Evolutionary conservation across 1,140 invertebrate species (phyloP).

Genomic region (Drosophila orosa): DNA sequence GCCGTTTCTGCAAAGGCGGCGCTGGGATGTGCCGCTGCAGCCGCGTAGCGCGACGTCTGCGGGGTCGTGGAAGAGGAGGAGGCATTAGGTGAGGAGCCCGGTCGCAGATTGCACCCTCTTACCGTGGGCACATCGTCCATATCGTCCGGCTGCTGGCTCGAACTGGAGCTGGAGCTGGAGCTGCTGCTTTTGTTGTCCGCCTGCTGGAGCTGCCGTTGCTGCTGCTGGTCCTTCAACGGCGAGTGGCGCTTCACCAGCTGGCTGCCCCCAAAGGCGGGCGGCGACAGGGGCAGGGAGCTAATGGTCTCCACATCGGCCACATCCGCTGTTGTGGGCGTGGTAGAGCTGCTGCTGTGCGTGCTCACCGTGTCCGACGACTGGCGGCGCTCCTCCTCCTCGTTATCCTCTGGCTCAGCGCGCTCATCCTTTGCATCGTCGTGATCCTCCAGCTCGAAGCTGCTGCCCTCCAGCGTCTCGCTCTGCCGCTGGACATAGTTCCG

Average conservation of each 20-base stretch:
- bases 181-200: conserved; percentile 25
- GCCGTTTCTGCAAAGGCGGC: conserved; percentile 64
- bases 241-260: conserved; percentile 52
- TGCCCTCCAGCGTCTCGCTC: conserved; percentile 43
- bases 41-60: conserved; percentile 68
- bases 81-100: conserved; percentile 22
- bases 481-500: conserved; percentile 52
- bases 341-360: conserved; percentile 72
- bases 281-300: conserved; percentile 61
- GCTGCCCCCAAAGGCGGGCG: conserved; percentile 32
- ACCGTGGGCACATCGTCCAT: conserved; percentile 70
- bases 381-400: conserved; percentile 23
- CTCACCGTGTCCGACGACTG: conserved; percentile 67
- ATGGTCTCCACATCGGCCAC: conserved; percentile 74
- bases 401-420: conserved; percentile 15
- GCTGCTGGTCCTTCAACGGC: conserved; percentile 20
- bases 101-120: conserved; percentile 33
- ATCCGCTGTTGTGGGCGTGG: conserved; percentile 79
- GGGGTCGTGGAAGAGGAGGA: conserved; percentile 34
- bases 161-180: conserved; percentile 7
- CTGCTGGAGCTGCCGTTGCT: conserved; percentile 6
- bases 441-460: conserved; percentile 73
- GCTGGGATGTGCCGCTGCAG: conserved; percentile 65
- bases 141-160: conserved; percentile 36
- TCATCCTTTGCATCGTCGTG: conserved; percentile 52